Evolutionary conservation across 2,797 vertebrate species (phyloP).

Genomic region (Pogoniulus pusillus): DNA sequence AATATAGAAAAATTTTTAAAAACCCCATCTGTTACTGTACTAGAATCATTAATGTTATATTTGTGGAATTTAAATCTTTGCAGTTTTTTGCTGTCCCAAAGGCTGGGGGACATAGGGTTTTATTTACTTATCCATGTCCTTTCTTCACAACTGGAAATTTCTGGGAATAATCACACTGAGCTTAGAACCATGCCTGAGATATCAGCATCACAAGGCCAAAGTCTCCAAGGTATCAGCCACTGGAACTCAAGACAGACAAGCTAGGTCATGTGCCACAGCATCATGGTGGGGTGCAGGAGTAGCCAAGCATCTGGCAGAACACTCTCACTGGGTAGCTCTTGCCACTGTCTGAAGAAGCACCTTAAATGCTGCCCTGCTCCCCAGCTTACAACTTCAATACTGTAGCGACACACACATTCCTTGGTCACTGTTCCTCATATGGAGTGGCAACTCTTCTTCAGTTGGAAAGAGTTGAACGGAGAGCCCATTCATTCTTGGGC

Average conservation of each 20-base stretch:
- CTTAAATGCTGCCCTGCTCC: not conserved
- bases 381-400: not conserved
- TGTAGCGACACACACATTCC: rapidly evolving
- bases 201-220: not conserved
- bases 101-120: not conserved
- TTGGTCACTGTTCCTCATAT: not conserved
- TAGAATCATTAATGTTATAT: not conserved
- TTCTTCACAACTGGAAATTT: not conserved
- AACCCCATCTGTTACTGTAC: not conserved
- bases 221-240: not conserved
- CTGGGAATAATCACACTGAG: not conserved
- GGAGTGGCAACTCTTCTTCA: not conserved
- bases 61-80: not conserved
- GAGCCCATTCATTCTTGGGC: not conserved
- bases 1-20: not conserved
- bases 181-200: not conserved
- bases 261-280: not conserved
- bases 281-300: not conserved
- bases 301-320: rapidly evolving
- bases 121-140: not conserved
- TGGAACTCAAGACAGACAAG: rapidly evolving
- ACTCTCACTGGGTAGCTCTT: rapidly evolving
- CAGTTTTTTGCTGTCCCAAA: not conserved
- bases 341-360: rapidly evolving
- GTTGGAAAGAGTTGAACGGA: not conserved